phyloP scores from a whole-genome alignment of 53 echinoderm and acorn worm genomes.

The Mesocentrotus franciscanus region DNA sequence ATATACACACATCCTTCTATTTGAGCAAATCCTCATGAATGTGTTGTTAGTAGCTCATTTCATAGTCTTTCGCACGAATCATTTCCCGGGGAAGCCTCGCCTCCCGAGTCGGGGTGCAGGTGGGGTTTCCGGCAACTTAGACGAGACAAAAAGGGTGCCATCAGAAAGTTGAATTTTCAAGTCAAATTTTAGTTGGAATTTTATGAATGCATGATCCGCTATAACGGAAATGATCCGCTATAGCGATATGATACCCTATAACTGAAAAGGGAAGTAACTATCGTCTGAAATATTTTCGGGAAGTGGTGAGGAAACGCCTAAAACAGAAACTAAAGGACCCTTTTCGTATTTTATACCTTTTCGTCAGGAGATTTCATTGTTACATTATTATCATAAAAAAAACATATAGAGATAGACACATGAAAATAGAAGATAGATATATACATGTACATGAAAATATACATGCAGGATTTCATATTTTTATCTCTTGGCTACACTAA shows the following conservation, averaged over 20 bases:
- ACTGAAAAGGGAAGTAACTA: not conserved
- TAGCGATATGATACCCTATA: not conserved
- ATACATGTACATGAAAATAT: no score
- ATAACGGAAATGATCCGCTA: not conserved
- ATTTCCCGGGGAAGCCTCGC: not conserved
- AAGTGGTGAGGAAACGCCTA: not conserved
- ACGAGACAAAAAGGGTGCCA: not conserved
- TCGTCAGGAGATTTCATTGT: no score
- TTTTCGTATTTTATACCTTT: not conserved
- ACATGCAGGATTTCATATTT: no score
- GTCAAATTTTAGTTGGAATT: not conserved
- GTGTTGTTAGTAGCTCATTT: not conserved
- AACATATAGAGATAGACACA: no score
- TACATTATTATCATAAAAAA: no score
- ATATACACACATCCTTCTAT: not conserved
- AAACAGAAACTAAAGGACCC: not conserved
- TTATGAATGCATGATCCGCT: not conserved
- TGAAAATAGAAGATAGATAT: no score
- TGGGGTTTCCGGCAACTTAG: not conserved
- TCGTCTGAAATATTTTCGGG: not conserved
- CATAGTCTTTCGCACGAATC: constrained; percentile 1
- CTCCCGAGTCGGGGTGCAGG: not conserved
- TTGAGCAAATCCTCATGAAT: not conserved
- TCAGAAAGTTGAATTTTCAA: not conserved
- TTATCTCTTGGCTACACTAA: no score